Base-by-base conservation (phyloP, 2,888 invertebrate genomes). In the Arctia plantaginis region DNA sequence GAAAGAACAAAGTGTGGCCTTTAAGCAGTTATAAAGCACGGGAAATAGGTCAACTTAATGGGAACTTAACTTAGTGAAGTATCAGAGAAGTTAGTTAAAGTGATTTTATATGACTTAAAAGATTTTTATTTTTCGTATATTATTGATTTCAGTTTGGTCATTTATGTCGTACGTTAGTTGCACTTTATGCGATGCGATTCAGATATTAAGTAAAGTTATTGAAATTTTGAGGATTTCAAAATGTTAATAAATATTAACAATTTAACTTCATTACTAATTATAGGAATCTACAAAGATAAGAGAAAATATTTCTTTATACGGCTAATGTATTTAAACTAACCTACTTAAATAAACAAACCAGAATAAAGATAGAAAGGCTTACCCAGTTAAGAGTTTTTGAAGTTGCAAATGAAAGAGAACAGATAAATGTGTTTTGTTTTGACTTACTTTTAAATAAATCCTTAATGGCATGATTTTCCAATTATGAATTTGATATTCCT, bases 31-130 rank as follows among this genome's bases (percentile, higher is more conserved):
- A 72, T 66, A 27, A 55, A 73, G 65, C 69, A 55, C 41, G n/a
- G 44, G 62, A 80, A 76, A 78, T 74, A 74, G 78, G 84, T 82
- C 82, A 80, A 39, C 69, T 44, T 64, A 71, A 44, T 71, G 66
- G 64, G 51, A 55, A 55, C 51, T 55, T 55, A 55, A 55, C 51
- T 55, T 27, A 27, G 66, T 39, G 64, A 44, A 47, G 69, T 65
- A 66, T 41, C 71, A 66, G 73, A 55, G 30, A 72, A 35, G 70
- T n/a, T 47, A 69, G 20, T 47, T 72, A n/a, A 66, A 41, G 44
- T 55, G 27, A 27, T 51, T 71, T 71, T 39, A 72, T 66, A 30
- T 0, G 20, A 59, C 33, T 51, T 55, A 33, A 41, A 27, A 64
- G 13, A 13, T 41, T 12, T 23, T 41, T 41, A 41, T 66, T 27